Evolutionary conservation across 2,888 invertebrate genomes (phyloP).

Genomic region (Trisateles emortualis): DNA sequence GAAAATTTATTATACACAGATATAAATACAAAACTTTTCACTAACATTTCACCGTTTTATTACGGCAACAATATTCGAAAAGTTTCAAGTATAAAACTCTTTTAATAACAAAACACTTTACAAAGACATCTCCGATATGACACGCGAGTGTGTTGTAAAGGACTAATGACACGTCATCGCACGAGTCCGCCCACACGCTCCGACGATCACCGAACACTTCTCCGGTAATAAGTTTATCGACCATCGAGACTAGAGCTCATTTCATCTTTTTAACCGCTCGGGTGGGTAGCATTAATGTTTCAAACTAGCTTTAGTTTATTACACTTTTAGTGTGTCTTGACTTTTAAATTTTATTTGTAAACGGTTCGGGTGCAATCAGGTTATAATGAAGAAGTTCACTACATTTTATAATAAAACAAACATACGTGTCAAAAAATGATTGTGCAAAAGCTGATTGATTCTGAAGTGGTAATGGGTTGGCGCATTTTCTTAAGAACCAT

Average conservation of each 20-base stretch:
- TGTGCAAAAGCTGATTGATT: too few species aligned
- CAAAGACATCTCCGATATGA: conserved; percentile 35
- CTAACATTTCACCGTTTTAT: conserved; percentile 11
- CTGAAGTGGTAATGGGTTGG: too few species aligned
- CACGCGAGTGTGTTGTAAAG: conserved; percentile 43
- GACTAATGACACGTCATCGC: conserved; percentile 72
- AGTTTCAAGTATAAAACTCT: conserved; percentile 39
- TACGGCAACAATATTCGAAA: conserved; percentile 23
- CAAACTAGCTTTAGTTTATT: conserved; percentile 36
- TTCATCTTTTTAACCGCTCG: conserved; percentile 50
- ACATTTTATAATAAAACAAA: too few species aligned
- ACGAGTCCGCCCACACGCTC: conserved; percentile 64
- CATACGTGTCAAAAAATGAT: too few species aligned
- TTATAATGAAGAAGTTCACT: too few species aligned
- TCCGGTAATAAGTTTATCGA: conserved; percentile 74
- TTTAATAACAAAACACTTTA: conserved; percentile 45
- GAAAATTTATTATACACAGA: conserved; percentile 3
- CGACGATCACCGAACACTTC: conserved; percentile 67
- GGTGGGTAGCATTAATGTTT: conserved; percentile 47
- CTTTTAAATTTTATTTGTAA: conserved; percentile 1
- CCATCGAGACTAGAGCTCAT: conserved; percentile 58
- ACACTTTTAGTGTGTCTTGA: conserved; percentile 23
- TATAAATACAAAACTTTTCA: conserved; percentile 5
- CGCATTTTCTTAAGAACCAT: too few species aligned
- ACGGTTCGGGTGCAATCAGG: not conserved